Percentiles rank a stretch among this genome's conserved stretches.
Conservation (phyloP, 2,797 vertebrate species). For the Luscinia luscinia region DNA sequence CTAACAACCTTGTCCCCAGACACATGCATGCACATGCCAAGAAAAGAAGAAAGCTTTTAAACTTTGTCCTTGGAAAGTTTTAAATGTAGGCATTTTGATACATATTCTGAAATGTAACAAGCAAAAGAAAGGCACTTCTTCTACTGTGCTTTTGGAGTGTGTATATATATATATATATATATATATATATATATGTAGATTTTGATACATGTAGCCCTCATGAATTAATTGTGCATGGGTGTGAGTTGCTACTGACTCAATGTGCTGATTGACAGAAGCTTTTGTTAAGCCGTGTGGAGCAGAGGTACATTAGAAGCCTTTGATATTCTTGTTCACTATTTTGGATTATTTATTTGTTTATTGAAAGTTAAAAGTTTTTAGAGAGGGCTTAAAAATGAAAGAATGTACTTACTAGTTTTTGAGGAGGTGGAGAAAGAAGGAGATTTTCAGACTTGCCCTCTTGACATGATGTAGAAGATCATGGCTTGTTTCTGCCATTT, state of each 20-base stretch:
- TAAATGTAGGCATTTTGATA: not conserved
- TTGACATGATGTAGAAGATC: not conserved
- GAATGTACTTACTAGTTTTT: not conserved
- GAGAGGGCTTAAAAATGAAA: not conserved
- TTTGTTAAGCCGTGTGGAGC: not conserved
- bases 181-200: not conserved
- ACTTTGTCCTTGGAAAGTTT: not conserved
- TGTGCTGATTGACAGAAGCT: not conserved
- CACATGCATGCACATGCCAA: accelerated
- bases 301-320: not conserved
- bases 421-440: not conserved
- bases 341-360: not conserved
- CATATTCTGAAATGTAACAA: not conserved
- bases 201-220: accelerated
- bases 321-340: not conserved
- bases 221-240: not conserved
- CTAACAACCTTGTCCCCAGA: not conserved
- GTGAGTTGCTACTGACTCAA: not conserved
- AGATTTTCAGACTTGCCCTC: not conserved
- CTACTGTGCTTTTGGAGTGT: not conserved
- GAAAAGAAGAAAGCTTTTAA: not conserved
- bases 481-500: not conserved
- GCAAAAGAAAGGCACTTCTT: not conserved
- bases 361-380: not conserved
- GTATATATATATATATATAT: too few species aligned